Evolutionary conservation across 2,888 invertebrate genomes (phyloP).

Genomic region (Callinectes sapidus): DNA sequence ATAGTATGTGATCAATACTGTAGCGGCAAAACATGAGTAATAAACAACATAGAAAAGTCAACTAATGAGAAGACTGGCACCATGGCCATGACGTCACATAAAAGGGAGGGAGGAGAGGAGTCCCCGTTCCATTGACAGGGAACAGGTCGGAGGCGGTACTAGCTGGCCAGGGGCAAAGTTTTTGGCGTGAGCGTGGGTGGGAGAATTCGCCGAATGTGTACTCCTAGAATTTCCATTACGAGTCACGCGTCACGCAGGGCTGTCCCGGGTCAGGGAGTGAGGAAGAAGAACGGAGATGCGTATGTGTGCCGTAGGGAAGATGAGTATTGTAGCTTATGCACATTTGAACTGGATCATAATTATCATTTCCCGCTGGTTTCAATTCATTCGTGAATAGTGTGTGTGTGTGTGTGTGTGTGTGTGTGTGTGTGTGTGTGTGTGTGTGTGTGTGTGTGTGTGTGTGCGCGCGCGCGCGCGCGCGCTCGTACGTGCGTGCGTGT

Average conservation of each 20-base stretch:
- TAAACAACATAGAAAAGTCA: background rate
- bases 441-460: background rate
- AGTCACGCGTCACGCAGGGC: background rate
- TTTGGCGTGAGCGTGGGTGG: slow-evolving; percentile 1
- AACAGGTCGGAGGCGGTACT: background rate
- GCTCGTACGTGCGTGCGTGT: background rate
- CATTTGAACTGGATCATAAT: too few species aligned
- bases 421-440: background rate
- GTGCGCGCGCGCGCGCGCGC: background rate
- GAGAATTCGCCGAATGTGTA: background rate
- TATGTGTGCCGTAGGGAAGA: background rate
- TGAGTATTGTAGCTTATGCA: too few species aligned
- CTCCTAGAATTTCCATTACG: background rate
- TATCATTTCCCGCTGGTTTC: too few species aligned
- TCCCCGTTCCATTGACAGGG: background rate
- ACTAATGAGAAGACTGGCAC: background rate
- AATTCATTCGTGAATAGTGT: too few species aligned
- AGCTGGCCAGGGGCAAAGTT: background rate
- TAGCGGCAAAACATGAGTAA: background rate
- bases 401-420: too few species aligned
- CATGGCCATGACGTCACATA: background rate
- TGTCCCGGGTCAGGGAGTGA: background rate
- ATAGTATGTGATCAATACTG: background rate
- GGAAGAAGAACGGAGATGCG: background rate
- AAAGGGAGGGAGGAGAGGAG: background rate